phyloP scores from a whole-genome alignment of 2,888 invertebrate species.

The Plagiodera versicolora region DNA sequence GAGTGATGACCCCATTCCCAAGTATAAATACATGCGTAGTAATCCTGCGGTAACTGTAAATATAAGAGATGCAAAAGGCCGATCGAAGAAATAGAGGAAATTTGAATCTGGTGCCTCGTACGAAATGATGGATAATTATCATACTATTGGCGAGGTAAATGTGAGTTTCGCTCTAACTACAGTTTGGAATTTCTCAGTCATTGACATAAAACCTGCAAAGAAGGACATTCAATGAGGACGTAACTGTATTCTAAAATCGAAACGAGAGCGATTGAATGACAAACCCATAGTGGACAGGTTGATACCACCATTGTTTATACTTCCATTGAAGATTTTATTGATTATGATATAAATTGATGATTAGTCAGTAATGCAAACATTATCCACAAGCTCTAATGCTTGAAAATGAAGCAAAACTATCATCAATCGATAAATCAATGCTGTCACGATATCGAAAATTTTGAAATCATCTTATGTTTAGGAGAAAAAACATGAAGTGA shows the following conservation, averaged over 20 bases:
- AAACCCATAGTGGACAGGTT: neutral
- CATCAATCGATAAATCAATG: too few species aligned
- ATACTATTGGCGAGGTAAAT: neutral
- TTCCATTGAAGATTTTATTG: neutral
- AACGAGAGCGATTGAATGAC: constrained; percentile 8
- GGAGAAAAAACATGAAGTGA: too few species aligned
- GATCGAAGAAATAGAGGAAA: neutral
- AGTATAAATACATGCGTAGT: too few species aligned
- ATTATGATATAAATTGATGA: too few species aligned
- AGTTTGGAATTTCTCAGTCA: neutral
- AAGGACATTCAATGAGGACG: constrained; percentile 19
- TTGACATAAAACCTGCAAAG: neutral
- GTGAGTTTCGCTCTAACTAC: neutral
- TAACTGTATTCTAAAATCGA: constrained; percentile 14
- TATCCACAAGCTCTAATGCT: too few species aligned
- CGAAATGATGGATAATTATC: neutral
- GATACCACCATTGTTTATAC: neutral
- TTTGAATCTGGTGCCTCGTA: neutral
- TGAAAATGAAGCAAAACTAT: too few species aligned
- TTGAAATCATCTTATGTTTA: too few species aligned
- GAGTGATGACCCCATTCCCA: too few species aligned
- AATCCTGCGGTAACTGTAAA: too few species aligned
- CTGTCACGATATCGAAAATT: too few species aligned
- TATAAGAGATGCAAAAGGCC: neutral
- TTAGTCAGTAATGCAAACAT: too few species aligned